These are phyloP conservation scores for Radopholus similis DNA, from an alignment of 1,140 invertebrate species.

Conservation along the genomic window DNA sequence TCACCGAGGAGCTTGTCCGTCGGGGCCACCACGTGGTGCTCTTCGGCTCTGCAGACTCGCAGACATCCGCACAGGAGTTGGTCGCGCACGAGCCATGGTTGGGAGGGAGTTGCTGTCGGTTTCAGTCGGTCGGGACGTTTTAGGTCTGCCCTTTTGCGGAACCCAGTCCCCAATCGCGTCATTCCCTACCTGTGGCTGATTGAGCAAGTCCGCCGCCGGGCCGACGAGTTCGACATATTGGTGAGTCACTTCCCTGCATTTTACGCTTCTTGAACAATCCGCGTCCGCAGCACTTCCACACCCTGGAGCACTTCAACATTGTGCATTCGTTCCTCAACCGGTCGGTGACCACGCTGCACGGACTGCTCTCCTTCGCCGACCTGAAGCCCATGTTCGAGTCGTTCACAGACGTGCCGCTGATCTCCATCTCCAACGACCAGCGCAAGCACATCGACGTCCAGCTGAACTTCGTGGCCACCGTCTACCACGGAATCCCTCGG, in stretches of 20 bases:
- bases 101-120: no score
- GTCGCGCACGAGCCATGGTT: no score
- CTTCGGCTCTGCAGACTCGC: constrained; percentile 2
- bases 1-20: neutral
- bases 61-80: constrained; percentile 4
- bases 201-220: neutral
- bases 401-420: neutral
- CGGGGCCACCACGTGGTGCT: neutral
- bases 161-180: no score
- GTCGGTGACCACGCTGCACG: constrained; percentile 11
- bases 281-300: no score
- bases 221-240: constrained; percentile 6
- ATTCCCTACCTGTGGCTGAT: constrained; percentile 19
- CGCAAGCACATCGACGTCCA: neutral
- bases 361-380: neutral
- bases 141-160: no score
- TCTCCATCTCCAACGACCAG: constrained; percentile 23
- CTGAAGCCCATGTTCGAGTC: constrained; percentile 17
- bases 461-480: constrained; percentile 13
- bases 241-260: constrained; percentile 5
- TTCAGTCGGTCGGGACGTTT: no score
- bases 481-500: constrained; percentile 19
- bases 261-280: no score
- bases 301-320: constrained; percentile 2
- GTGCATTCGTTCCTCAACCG: neutral